Conservation (phyloP, 2,797 vertebrate genomes). For the Poecilia velifera region DNA sequence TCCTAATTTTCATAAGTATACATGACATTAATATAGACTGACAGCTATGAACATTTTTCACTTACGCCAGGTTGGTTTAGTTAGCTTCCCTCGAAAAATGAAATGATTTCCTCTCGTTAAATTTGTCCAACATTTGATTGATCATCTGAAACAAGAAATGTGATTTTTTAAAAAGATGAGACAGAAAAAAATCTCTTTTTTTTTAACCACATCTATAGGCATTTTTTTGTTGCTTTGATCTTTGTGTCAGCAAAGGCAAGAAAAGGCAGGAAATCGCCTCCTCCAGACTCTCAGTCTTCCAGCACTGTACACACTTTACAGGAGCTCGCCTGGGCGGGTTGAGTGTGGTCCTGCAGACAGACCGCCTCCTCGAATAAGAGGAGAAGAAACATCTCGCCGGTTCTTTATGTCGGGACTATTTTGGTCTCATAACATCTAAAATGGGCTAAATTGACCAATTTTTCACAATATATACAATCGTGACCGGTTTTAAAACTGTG, state of each 20-base stretch:
- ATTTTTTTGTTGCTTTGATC: background rate
- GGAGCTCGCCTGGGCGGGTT: background rate
- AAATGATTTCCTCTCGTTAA: background rate
- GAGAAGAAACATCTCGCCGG: background rate
- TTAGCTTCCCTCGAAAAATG: background rate
- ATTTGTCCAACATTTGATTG: background rate
- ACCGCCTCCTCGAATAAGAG: background rate
- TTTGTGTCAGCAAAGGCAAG: background rate
- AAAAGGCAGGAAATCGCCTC: background rate
- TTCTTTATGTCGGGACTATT: background rate
- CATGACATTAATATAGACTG: background rate
- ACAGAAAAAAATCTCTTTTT: background rate
- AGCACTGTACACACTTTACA: background rate
- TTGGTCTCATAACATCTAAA: background rate
- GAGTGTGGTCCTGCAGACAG: background rate
- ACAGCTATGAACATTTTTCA: background rate
- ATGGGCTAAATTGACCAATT: background rate
- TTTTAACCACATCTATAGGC: background rate
- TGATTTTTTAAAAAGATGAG: background rate
- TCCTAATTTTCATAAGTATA: background rate
- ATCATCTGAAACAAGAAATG: background rate
- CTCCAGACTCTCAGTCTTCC: background rate
- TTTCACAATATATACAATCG: background rate
- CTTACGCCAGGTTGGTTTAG: background rate
- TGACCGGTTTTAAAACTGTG: background rate